Conservation (phyloP, 2,113 vertebrate species). For the Recurvirostra avosetta region DNA sequence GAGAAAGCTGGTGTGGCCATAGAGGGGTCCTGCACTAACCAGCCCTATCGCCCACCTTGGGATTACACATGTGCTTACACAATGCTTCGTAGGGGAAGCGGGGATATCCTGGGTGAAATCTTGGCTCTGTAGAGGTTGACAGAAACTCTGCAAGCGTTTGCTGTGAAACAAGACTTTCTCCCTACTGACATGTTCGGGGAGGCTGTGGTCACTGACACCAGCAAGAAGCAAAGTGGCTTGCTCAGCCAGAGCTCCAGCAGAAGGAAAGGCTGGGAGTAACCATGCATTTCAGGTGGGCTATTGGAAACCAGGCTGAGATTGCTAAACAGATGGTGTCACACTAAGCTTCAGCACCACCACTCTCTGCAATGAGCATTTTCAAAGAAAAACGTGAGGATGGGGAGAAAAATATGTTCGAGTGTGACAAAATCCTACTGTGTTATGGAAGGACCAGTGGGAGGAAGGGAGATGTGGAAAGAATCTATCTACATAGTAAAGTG, state of each 20-base stretch:
- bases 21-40: background rate
- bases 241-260: background rate
- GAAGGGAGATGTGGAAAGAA: constrained; percentile 16
- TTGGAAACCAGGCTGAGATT: background rate
- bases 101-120: background rate
- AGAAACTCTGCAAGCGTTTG: background rate
- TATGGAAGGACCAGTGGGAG: constrained; percentile 16
- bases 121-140: background rate
- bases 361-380: background rate
- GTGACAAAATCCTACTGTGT: constrained; percentile 10
- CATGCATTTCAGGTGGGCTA: constrained; percentile 6
- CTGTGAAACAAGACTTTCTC: background rate
- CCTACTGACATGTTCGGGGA: background rate
- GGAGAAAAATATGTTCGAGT: constrained; percentile 5
- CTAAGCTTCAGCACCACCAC: background rate
- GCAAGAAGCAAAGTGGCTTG: background rate
- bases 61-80: background rate
- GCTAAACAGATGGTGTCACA: constrained; percentile 28
- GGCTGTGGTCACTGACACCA: background rate
- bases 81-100: background rate
- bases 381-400: constrained; percentile 16
- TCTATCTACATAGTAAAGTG: background rate
- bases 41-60: background rate
- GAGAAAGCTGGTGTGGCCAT: background rate
- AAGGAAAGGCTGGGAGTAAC: background rate